Evolutionary conservation across 2,113 vertebrate species (phyloP).

Genomic region (Pteropus alecto): DNA sequence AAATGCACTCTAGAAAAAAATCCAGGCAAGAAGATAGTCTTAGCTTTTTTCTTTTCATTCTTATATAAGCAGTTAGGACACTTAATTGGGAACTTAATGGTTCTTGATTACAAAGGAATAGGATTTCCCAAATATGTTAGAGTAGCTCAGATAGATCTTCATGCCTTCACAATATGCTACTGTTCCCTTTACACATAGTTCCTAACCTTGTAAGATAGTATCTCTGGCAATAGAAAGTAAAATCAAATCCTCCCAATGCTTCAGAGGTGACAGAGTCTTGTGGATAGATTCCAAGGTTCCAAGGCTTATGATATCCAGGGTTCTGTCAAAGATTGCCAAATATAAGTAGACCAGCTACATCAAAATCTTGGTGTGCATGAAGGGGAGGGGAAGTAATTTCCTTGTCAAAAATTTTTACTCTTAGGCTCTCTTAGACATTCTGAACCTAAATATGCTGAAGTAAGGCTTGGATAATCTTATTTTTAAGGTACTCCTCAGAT

Average conservation of each 20-base stretch:
- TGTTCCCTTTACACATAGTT: neutral
- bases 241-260: neutral
- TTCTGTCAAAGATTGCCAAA: neutral
- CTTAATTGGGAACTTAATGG: neutral
- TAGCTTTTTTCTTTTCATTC: slow-evolving; percentile 1
- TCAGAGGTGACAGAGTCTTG: neutral
- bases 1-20: neutral
- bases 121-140: neutral
- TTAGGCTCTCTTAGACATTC: neutral
- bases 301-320: neutral
- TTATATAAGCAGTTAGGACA: neutral
- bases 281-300: neutral
- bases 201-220: neutral
- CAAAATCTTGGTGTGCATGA: neutral
- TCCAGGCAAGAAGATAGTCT: neutral
- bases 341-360: neutral
- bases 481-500: neutral
- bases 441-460: neutral
- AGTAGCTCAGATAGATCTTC: neutral
- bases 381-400: neutral
- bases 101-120: neutral
- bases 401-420: neutral
- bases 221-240: neutral
- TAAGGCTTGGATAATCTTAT: neutral
- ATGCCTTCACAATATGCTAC: neutral